Base-by-base conservation (phyloP, 2,797 vertebrate genomes). In the Ctenochaetus hawaiiensis region DNA sequence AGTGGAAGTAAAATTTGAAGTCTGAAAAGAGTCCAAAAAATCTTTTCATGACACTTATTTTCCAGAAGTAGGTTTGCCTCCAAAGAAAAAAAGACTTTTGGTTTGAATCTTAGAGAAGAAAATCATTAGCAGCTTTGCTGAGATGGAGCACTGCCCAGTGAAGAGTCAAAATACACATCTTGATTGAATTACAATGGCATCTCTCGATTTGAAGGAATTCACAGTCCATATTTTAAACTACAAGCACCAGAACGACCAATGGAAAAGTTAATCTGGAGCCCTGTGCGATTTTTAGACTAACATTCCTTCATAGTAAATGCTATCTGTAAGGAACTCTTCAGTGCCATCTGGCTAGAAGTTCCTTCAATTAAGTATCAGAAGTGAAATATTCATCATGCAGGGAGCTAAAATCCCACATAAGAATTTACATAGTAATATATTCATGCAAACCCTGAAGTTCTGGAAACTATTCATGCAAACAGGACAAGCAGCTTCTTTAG, bases 111-210 rank as follows among this genome's bases (percentile, higher is more conserved):
- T 16, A 34, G 30, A 34, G 30, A 34, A 34, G 30, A 6, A 34
- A n/a, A 34, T 6, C 5, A 34, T 6, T 34, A 34, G 30, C 30
- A 12, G 14, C 44, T 52, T 3, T 10, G 39, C 52, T 52, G 6
- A 39, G 60, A 41, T 51, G 6, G n/a, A 53, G 5, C n/a, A 4
- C n/a, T 58, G 20, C 22, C 58, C 23, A 14, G 17, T 64, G 30
- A 81, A 67, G 23, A 44, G 43, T 44, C 0, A n/a, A 47, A 59
- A 30, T 51, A 5, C 16, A 41, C 18, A 18, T 63, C 44, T 59
- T 56, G 39, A 58, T 12, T 54, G 26, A 73, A 57, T 69, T 54
- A 17, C 58, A 47, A 63, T 70, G 49, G 56, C 39, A 58, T 39
- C 16, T 57, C 53, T 62, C n/a, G 41, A 18, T 66, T 67, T 41